These are phyloP conservation scores for Chymomyza costata DNA, from an alignment of 1,140 invertebrate genomes.

Conservation along the genomic window DNA sequence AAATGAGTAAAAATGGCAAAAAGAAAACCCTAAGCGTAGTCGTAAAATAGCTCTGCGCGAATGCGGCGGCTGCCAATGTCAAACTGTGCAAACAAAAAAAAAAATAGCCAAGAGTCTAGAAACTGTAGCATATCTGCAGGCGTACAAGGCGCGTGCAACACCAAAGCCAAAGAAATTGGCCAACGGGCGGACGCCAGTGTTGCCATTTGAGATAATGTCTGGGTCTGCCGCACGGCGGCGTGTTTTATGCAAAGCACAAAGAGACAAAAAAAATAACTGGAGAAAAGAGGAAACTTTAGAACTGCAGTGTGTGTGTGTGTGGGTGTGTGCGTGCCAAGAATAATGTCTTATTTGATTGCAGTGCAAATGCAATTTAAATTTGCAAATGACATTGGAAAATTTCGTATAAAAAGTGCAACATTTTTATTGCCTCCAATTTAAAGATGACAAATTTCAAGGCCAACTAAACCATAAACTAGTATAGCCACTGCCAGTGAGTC, in stretches of 20 bases:
- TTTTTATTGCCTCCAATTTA: too few species aligned
- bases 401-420: conserved; percentile 17
- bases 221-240: conserved; percentile 22
- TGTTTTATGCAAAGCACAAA: conserved; percentile 18
- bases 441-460: conserved; percentile 6
- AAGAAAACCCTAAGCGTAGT: conserved; percentile 25
- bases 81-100: conserved; percentile 15
- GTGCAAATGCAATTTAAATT: conserved; percentile 65
- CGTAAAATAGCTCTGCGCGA: too few species aligned
- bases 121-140: conserved; percentile 56
- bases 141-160: not conserved
- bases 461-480: not conserved
- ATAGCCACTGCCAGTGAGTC: conserved; percentile 29
- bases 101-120: conserved; percentile 10
- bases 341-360: conserved; percentile 61
- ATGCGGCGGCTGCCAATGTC: too few species aligned
- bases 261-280: conserved; percentile 33
- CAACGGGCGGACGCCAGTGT: conserved; percentile 28
- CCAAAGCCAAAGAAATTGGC: conserved; percentile 56
- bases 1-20: conserved; percentile 9
- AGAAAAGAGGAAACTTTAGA: conserved; percentile 26
- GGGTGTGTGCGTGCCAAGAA: conserved; percentile 5
- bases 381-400: conserved; percentile 26
- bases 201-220: conserved; percentile 61
- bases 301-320: not conserved